These are phyloP conservation scores for Heterotilapia buettikoferi DNA, from an alignment of 2,113 vertebrate genomes.

Conservation along the genomic window DNA sequence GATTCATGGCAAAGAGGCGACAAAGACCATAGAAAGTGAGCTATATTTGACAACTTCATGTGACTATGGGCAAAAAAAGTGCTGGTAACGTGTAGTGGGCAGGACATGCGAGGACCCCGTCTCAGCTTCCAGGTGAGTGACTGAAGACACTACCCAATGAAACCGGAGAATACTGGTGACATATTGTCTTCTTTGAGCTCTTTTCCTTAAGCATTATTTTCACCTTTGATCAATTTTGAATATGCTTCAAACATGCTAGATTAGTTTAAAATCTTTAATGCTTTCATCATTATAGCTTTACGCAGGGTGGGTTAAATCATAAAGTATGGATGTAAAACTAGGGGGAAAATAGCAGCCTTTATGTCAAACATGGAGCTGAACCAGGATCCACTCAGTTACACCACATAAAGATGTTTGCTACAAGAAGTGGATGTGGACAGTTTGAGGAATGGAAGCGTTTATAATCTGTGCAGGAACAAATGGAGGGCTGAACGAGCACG, in stretches of 20 bases:
- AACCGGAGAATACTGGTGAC: accelerated
- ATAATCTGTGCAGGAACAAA: slow-evolving; percentile 27
- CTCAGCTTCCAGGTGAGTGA: background rate
- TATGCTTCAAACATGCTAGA: background rate
- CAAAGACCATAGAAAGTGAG: background rate
- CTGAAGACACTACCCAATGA: background rate
- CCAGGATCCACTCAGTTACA: background rate
- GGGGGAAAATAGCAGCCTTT: background rate
- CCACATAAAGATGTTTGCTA: background rate
- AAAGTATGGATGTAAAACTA: background rate
- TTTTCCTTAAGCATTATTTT: background rate
- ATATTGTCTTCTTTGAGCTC: background rate
- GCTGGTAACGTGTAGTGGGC: accelerated
- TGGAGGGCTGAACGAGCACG: slow-evolving; percentile 24
- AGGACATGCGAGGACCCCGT: background rate
- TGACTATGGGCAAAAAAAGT: accelerated
- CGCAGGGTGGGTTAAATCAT: background rate
- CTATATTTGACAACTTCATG: background rate
- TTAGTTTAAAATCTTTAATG: background rate
- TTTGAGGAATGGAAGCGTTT: slow-evolving; percentile 51
- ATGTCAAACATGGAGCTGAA: background rate
- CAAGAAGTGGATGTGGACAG: slow-evolving; percentile 59
- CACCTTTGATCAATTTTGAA: background rate
- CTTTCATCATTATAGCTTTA: background rate
- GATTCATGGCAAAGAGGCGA: accelerated